phyloP scores from a whole-genome alignment of 2,888 invertebrate genomes.

The Amphiduros pacificus region DNA sequence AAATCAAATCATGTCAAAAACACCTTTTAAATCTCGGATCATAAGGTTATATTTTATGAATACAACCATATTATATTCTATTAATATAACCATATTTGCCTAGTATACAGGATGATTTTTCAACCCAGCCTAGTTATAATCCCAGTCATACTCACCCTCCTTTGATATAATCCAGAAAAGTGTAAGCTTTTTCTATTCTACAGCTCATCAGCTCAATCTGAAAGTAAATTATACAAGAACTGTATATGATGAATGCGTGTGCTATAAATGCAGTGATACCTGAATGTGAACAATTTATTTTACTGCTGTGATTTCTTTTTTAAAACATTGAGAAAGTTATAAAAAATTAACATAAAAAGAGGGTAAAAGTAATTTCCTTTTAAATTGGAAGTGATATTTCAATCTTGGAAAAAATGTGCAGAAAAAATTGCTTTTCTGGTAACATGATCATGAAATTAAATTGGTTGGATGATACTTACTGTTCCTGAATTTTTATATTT shows the following conservation, averaged over 20 bases:
- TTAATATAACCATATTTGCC: not conserved
- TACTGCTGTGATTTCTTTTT: too few relatives aligned
- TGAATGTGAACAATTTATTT: too few relatives aligned
- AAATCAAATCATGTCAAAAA: too few relatives aligned
- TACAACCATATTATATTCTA: not conserved
- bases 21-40: not conserved
- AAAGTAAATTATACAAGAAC: not conserved
- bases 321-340: too few relatives aligned
- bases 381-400: not conserved
- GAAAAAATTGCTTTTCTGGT: not conserved
- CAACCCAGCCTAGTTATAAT: too few relatives aligned
- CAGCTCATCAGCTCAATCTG: slow-evolving; percentile 9
- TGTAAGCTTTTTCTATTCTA: slow-evolving; percentile 49
- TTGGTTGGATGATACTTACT: slow-evolving; percentile 33
- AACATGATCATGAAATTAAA: not conserved
- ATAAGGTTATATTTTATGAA: not conserved
- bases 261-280: too few relatives aligned
- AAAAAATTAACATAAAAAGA: not conserved
- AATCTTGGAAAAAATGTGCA: too few relatives aligned
- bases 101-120: too few relatives aligned
- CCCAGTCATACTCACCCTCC: slow-evolving; percentile 63
- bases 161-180: slow-evolving; percentile 64
- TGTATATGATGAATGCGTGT: not conserved
- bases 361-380: not conserved
- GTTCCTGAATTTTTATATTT: slow-evolving; percentile 62